Conservation (phyloP, 2,113 vertebrate genomes). For the Bubo bubo region DNA sequence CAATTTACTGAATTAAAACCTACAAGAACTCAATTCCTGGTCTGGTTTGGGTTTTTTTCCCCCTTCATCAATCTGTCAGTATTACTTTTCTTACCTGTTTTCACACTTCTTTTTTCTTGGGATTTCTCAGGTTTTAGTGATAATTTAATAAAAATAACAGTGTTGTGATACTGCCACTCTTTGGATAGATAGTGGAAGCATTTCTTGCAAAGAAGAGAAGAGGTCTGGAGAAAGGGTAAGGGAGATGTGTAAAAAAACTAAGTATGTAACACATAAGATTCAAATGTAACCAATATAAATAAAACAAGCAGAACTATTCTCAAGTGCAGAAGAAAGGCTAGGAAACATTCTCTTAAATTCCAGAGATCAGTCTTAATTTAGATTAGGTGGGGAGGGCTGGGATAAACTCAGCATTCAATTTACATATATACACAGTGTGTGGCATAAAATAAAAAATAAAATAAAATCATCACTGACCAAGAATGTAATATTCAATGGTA, state of each 20-base stretch:
- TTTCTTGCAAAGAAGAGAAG: not conserved
- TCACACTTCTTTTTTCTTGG: not conserved
- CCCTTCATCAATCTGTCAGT: not conserved
- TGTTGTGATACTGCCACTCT: not conserved
- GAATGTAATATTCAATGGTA: not conserved
- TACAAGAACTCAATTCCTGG: not conserved
- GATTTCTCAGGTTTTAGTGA: not conserved
- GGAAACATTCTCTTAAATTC: not conserved
- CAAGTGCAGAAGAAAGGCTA: not conserved
- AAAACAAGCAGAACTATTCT: not conserved
- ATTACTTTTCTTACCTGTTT: not conserved
- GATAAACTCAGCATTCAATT: not conserved
- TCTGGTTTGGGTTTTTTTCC: not conserved
- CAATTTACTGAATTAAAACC: not conserved
- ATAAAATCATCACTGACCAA: not conserved
- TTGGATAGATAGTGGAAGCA: not conserved
- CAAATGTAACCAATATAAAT: not conserved
- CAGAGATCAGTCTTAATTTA: not conserved
- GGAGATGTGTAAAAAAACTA: not conserved
- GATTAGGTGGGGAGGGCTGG: rapidly evolving
- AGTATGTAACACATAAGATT: not conserved
- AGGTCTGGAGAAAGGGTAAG: not conserved
- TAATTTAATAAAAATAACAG: not conserved
- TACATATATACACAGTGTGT: not conserved
- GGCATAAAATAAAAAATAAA: not conserved